Evolutionary conservation across 23 tunicate genomes (phyloP), one percentile per base, ranked within the genome.

Genomic region (Ascidia mentula): DNA sequence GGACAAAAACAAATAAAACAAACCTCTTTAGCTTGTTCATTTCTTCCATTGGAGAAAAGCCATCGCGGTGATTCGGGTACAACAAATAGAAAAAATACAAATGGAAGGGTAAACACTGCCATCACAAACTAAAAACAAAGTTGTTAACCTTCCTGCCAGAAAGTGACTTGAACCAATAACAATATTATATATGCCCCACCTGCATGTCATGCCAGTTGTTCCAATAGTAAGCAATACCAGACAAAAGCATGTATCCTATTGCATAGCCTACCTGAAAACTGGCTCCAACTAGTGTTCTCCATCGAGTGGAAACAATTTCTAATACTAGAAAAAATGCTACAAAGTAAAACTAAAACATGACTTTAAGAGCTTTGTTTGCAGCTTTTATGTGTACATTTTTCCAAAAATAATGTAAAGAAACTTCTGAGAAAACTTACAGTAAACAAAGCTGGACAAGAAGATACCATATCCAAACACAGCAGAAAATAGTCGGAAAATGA

Each of bases 21-120:
- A n/a, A 89, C 95, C 60, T 82, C 72, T 65, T 79, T 79, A 32
- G 72, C 95, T 79, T 79, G 32, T 37, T 89, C 84, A 70, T 79
- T 53, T 59, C 75, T 83, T 28, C 82, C 87, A 0, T 77, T 45
- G 0, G 86, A 76, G 40, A 84, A 84, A 30, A 89, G 37, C 89
- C 89, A 89, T 45, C 95, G 74, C 28, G 95, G 88, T 1, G 95
- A 89, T 78, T 89, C 95, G 5, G 95, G 95, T 45, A 89, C 84
- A 36, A 84, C 60, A 32, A 84, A 32, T 9, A 89, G 72, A 78
- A 84, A 89, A 0, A 79, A 8, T 1, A 75, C 88, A 36, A 69
- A 89, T 13, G 95, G 95, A 12, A 89, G 71, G 12, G 81, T 78
- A 26, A 84, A 30, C 31, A 89, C 35, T 1, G 77, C 89, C 32